Base-by-base conservation (phyloP, 2,113 vertebrate species). In the Ciconia boyciana region DNA sequence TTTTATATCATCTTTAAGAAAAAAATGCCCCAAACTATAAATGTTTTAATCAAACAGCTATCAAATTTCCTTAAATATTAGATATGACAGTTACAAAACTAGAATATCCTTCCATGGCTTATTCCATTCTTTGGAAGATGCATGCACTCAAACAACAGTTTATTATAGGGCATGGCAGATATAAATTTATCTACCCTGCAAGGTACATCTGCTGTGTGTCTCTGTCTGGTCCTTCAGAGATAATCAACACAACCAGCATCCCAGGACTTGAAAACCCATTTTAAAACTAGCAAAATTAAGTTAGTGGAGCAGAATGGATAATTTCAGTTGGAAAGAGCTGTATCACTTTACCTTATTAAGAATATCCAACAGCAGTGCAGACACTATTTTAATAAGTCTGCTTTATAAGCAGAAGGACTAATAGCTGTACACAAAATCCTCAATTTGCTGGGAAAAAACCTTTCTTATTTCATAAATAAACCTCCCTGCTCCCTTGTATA, bases 401-500 rank as follows among this genome's bases (percentile, higher is more conserved):
- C 2, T 87, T 68, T 52, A 29, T 31, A 71, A 87, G 22, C 39
- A 65, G n/a, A 48, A 87, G 25, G 44, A 77, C 28, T 52, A 88
- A 83, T 2, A 75, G 18, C 19, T 61, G 10, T 32, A 82, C 9
- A 61, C 10, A 95, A 89, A 96, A 90, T 34, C 39, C 22, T 49
- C 16, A 62, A 75, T 0, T 39, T 21, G 7, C 34, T 64, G 9
- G 29, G 12, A 8, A 64, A 82, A 85, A 54, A 2, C 0, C 1
- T 7, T 52, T n/a, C 13, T 31, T 39, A 34, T 61, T 90, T 57
- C 2, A 8, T 64, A 39, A 86, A 48, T 19, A 71, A 41, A 19
- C 15, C 17, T 48, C 14, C 16, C 16, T 44, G 14, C 16, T 85
- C 44, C 44, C 46, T 49, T 66, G 17, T 28, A 51, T 29, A 69